Percentiles rank a stretch among this genome's conserved stretches.
These are phyloP conservation scores for Strongylocentrotus purpuratus DNA, from an alignment of 35 echinoderm and acorn worm species.

Conservation along the genomic window DNA sequence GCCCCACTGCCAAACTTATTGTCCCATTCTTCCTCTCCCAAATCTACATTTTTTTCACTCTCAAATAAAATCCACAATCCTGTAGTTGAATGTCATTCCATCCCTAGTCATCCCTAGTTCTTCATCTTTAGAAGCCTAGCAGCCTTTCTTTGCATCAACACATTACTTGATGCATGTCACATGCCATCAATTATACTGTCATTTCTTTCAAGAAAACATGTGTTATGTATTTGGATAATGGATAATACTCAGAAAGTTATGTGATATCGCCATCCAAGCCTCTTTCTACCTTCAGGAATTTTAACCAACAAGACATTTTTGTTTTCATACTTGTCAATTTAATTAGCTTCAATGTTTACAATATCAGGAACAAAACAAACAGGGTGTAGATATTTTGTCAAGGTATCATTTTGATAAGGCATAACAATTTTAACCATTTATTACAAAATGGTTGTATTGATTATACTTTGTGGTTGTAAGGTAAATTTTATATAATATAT, in stretches of 20 bases:
- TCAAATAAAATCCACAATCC: background rate
- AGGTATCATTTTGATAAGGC: too few relatives aligned
- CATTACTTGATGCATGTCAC: slow-evolving; percentile 18
- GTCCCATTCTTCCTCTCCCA: background rate
- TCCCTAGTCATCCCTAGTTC: too few relatives aligned
- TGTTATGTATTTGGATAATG: slow-evolving; percentile 43
- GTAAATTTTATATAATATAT: too few relatives aligned
- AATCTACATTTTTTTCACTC: background rate
- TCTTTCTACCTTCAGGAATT: background rate
- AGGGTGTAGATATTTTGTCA: too few relatives aligned
- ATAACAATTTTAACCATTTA: too few relatives aligned
- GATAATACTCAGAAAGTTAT: slow-evolving; percentile 36
- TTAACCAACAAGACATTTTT: background rate
- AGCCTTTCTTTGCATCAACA: slow-evolving; percentile 14
- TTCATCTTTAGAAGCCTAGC: background rate
- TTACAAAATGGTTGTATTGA: too few relatives aligned
- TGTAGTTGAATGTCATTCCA: background rate
- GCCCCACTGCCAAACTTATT: slow-evolving; percentile 20
- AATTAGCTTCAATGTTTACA: background rate
- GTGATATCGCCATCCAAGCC: slow-evolving; percentile 24
- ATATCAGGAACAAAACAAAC: background rate
- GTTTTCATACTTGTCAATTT: background rate
- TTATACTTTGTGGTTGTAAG: too few relatives aligned
- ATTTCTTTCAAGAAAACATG: slow-evolving; percentile 42
- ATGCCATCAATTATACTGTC: slow-evolving; percentile 28